A percentile compares a stretch with the other conserved stretches of the same genome.
phyloP scores from a whole-genome alignment of 2,797 vertebrate genomes.

The Scolopax rusticola region DNA sequence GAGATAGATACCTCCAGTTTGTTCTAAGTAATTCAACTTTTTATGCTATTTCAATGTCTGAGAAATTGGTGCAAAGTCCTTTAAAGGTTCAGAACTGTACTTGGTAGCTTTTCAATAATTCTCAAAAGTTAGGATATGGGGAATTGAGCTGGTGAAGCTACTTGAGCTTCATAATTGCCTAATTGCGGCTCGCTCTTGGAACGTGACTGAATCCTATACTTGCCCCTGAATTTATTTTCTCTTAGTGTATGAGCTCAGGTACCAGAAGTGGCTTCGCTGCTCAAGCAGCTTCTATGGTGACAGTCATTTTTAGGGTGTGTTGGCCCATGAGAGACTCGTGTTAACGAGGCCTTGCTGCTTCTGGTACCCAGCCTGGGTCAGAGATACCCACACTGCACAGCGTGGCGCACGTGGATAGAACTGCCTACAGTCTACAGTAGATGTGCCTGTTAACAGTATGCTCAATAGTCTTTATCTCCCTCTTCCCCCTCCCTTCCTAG shows the following conservation, averaged over 20 bases:
- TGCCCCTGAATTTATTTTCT: neutral
- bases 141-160: neutral
- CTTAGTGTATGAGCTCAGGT: neutral
- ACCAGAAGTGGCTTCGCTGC: slow-evolving; percentile 38
- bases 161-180: neutral
- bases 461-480: slow-evolving; percentile 67
- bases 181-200: neutral
- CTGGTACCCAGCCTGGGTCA: slow-evolving; percentile 37
- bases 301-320: neutral
- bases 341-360: slow-evolving; percentile 11
- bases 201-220: rapidly evolving
- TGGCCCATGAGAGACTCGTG: neutral
- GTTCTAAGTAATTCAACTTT: neutral
- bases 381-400: neutral
- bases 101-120: neutral
- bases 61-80: rapidly evolving
- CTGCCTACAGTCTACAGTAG: slow-evolving; percentile 10
- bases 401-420: neutral
- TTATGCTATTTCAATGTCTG: neutral
- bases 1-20: neutral
- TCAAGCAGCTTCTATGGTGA: neutral
- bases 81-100: neutral
- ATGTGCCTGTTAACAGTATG: slow-evolving; percentile 42
- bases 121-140: neutral
- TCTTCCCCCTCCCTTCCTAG: slow-evolving; percentile 75